These are phyloP conservation scores for Colius striatus DNA, from an alignment of 2,113 vertebrate species.

Conservation along the genomic window DNA sequence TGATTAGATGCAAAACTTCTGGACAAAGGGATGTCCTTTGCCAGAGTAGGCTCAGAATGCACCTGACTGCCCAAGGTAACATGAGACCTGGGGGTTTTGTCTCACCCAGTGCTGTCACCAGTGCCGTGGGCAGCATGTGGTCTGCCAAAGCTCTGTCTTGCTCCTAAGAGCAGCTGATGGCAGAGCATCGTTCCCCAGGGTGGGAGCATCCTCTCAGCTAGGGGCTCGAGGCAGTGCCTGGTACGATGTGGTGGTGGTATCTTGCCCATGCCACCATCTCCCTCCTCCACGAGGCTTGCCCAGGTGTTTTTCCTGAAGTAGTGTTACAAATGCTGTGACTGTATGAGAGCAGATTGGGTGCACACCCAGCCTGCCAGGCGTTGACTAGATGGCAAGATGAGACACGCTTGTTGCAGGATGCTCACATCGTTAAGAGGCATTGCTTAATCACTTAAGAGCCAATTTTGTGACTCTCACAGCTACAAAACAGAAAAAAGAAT, in stretches of 20 bases:
- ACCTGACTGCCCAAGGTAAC: neutral
- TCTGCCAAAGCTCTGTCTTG: neutral
- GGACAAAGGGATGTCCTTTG: neutral
- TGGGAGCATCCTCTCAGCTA: neutral
- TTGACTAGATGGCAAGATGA: neutral
- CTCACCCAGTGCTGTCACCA: rapidly evolving
- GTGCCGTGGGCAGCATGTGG: rapidly evolving
- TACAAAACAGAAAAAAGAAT: neutral
- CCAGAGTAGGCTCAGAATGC: neutral
- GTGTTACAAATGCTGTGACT: neutral
- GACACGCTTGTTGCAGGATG: neutral
- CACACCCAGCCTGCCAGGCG: neutral
- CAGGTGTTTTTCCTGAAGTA: constrained; percentile 12
- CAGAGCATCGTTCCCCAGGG: rapidly evolving
- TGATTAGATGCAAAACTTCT: neutral
- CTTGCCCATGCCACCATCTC: neutral
- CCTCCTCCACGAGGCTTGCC: rapidly evolving
- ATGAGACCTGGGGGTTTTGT: neutral
- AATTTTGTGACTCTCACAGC: neutral
- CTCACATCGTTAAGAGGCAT: neutral
- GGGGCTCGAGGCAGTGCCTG: neutral
- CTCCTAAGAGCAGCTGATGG: neutral
- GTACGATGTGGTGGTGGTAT: neutral
- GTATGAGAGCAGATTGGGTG: neutral
- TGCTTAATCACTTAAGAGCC: neutral